Evolutionary conservation across 2,888 invertebrate species (phyloP), one percentile per base, ranked within the genome.

Genomic region (Drosophila acutilabella): DNA sequence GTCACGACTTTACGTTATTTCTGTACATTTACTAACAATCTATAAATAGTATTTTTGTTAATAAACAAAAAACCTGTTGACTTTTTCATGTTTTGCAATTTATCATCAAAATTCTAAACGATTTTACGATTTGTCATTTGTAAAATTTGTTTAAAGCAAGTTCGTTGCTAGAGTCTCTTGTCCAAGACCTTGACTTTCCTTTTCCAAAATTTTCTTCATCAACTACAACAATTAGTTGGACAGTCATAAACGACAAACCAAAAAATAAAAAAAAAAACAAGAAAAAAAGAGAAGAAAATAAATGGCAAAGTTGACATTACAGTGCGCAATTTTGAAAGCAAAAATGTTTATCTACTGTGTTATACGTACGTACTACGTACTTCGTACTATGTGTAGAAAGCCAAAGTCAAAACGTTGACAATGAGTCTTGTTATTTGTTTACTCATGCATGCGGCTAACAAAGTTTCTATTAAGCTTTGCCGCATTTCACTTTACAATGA

Each of bases 161-260:
- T 84, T 80, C 62, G 64, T 64, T 69, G 64, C 61, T 64, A 23
- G 59, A 52, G 72, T 61, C 64, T 67, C 42, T 45, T 66, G 48
- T 59, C 69, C 56, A 71, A 85, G 87, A 89, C 84, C 84, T 89
- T 85, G 84, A 85, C 84, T 89, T 85, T 85, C 84, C 84, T 87
- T 88, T 85, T 83, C 53, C 48, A 44, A 54, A 68, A 71, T 66
- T 78, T 78, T 72, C 78, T 66, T 64, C 56, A 40, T 23, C 26
- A 44, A 57, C 66, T 26, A 72, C 83, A 86, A 83, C 80, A 83
- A 88, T 88, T 88, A 80, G 76, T 64, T 47, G 69, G 40, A n/a
- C 26, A 18, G 60, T 40, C 71, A 75, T 71, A 69, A 62, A 71
- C 71, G 74, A 61, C 45, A 57, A 18, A 40, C 6, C 20, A 20